Conservation (phyloP, 2,797 vertebrate species). For the Hybognathus amarus region DNA sequence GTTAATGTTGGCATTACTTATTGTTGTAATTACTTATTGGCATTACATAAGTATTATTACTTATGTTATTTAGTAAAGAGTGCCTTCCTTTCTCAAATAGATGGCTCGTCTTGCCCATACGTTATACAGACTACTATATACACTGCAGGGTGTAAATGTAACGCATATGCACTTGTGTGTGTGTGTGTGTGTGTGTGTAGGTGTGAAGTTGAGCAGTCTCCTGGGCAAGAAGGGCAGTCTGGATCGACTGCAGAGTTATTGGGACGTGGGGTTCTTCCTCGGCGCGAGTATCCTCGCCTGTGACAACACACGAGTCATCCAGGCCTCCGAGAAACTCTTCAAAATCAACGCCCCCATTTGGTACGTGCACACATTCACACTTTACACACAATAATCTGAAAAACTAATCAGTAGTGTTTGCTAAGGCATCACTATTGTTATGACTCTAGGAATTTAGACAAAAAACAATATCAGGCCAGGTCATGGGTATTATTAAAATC, state of each 20-base stretch:
- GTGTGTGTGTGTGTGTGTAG: constrained; percentile 67
- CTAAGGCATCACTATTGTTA: not conserved
- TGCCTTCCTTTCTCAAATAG: not conserved
- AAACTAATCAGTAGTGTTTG: not conserved
- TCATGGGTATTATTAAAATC: not conserved
- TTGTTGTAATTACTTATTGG: not conserved
- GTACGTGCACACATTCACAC: constrained; percentile 73
- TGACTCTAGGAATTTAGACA: not conserved
- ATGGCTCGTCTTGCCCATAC: too few relatives aligned
- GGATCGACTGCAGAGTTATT: constrained; percentile 98
- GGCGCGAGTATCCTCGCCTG: constrained; percentile 95
- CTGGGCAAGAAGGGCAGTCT: constrained; percentile 96
- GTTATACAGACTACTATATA: too few relatives aligned
- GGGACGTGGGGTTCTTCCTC: constrained; percentile 98
- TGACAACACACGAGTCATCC: constrained; percentile 92
- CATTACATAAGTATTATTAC: too few relatives aligned
- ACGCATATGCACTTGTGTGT: not conserved
- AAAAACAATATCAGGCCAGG: not conserved
- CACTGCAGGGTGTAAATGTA: not conserved
- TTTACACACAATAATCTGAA: not conserved
- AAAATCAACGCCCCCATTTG: constrained; percentile 95
- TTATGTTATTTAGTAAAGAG: constrained; percentile 11
- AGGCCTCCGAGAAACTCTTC: constrained; percentile 97
- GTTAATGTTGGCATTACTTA: too few relatives aligned
- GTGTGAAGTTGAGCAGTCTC: constrained; percentile 98